Evolutionary conservation across 2,113 vertebrate genomes (phyloP), one percentile per base, ranked within the genome.

Genomic region (Aleadryas rufinucha): DNA sequence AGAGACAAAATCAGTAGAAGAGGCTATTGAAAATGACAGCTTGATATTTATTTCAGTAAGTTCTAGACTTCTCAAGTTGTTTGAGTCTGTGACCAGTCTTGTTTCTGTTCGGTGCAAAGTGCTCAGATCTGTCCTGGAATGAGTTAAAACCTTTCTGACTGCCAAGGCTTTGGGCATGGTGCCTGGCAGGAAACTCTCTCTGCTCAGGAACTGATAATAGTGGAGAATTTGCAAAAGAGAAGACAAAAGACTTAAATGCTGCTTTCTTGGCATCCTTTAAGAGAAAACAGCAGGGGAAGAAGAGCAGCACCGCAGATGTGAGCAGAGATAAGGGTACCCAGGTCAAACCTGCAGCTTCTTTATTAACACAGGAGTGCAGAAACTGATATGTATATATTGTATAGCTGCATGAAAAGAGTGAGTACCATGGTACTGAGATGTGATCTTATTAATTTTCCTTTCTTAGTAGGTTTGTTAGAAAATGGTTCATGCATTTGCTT

Each of bases 161-260:
- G 95, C 88, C 90, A 92, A 84, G 50, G 39, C 79, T 66, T 83
- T 93, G 96, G 92, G 86, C 91, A 93, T 30, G 76, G 60, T 89
- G 94, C 94, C 88, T 94, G 90, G 68, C 66, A 92, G 90, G 75
- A 86, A 80, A 88, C 59, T 85, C 82, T 89, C 64, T 42, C 86
- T 95, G 92, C 80, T 90, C 60, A 78, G 90, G 70, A 87, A 41
- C 79, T 87, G 94, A 44, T 95, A 95, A 90, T 76, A 60, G 83
- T 26, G 60, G 52, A 60, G 80, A 84, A 71, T 90, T 92, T 89
- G 69, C 80, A 64, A 31, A 95, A 90, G 79, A 45, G 84, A 72
- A 93, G 89, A 95, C 96, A 97, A 94, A 92, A 91, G 83, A 92
- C 72, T 95, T 97, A 95, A 97, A 83, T 81, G 76, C 50, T 90